These are phyloP conservation scores for Phoebastria nigripes DNA, from an alignment of 2,797 vertebrate species.

Conservation along the genomic window DNA sequence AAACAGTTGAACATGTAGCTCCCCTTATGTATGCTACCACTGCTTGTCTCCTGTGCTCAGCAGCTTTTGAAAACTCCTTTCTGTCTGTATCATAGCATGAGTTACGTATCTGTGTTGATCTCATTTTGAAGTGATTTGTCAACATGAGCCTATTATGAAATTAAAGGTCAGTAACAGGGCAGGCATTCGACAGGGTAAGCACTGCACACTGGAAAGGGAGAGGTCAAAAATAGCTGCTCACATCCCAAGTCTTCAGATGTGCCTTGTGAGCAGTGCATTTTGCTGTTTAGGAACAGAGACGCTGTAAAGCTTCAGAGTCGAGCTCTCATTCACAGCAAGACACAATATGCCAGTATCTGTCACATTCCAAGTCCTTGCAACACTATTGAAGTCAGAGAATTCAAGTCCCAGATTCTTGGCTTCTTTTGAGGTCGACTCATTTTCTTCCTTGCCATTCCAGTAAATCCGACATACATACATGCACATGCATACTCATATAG, in stretches of 20 bases:
- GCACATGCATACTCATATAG: neutral
- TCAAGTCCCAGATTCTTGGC: conserved; percentile 1
- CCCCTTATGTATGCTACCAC: neutral
- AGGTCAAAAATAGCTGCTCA: neutral
- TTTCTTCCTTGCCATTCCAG: conserved; percentile 6
- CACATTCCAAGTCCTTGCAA: neutral
- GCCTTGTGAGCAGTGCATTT: accelerated
- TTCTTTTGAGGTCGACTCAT: neutral
- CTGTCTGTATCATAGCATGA: neutral
- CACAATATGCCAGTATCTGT: conserved; percentile 24
- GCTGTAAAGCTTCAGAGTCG: neutral
- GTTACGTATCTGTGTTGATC: neutral
- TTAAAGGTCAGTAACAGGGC: neutral
- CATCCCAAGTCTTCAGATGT: neutral
- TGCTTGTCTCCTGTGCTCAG: neutral
- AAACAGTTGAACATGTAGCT: neutral
- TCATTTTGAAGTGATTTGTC: conserved; percentile 15
- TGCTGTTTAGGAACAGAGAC: neutral
- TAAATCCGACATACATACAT: neutral
- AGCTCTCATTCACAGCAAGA: conserved; percentile 23
- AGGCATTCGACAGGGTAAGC: neutral
- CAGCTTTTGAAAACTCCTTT: conserved; percentile 2
- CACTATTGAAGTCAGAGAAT: neutral
- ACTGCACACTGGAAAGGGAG: neutral
- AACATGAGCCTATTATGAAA: neutral